Evolutionary conservation across 2,113 vertebrate species (phyloP), one percentile per base, ranked within the genome.

Genomic region (Carassius auratus): DNA sequence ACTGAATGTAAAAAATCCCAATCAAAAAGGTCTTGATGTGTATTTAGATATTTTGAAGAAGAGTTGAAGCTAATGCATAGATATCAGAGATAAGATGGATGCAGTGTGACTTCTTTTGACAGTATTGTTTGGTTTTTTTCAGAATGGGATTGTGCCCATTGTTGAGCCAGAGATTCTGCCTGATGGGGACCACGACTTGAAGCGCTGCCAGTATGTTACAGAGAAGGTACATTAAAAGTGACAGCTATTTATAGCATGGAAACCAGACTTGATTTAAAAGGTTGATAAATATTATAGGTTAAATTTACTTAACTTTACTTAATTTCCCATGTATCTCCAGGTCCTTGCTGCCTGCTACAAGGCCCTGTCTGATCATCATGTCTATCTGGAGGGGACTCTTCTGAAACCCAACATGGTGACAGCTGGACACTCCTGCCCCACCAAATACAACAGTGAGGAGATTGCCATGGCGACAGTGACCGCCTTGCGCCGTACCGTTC

Each of bases 321-420:
- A 36, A 1, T 5, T 68, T 55, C 12, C 1, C 15, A 6, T 36
- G 13, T 83, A 4, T 73, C 69, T 33, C 36, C 71, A 99, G 98
- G 97, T 99, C 69, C 93, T 99, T 80, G 97, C 98, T 85, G 97
- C 97, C 8, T 96, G 97, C 74, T 99, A 99, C 93, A 99, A 99
- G 92, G 96, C 98, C 21, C 95, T 99, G 89, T 98, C 96, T 0
- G 97, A 99, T 91, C 97, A 99, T 90, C 98, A 99, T 0, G 93
- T 99, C 74, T 99, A 99, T 93, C 94, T 99, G 92, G 98, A 99
- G 86, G 98, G 98, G 3, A 99, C 98, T 0, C 91, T 99, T 87
- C 95, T 99, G 86, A 99, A 99, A 84, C 98, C 98, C 90, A 99
- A 99, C 93, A 99, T 99, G 98, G 98, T 99, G 91, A 99, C 98